Evolutionary conservation across 37 sponge, comb jelly and placozoan genomes (phyloP).

Genomic region (Ianthella basta): DNA sequence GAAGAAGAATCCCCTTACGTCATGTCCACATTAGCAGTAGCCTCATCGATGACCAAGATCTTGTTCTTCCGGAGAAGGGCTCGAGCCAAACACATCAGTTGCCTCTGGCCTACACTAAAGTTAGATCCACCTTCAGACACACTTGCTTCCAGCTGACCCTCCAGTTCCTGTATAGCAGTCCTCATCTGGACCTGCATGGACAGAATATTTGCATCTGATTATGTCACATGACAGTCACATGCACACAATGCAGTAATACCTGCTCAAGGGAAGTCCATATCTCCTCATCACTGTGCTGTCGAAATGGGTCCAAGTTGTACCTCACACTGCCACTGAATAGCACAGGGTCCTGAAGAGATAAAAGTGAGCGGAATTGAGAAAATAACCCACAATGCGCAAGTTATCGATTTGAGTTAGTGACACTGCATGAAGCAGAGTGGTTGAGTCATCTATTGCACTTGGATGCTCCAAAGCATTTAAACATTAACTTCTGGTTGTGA

Average conservation of each 20-base stretch:
- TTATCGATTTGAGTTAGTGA: too few species aligned
- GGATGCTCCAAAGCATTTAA: too few species aligned
- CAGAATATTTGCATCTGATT: background rate
- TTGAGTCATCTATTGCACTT: too few species aligned
- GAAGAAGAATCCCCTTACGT: slow-evolving; percentile 45
- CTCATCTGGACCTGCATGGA: slow-evolving; percentile 69
- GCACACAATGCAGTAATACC: slow-evolving; percentile 26
- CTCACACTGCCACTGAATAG: slow-evolving; percentile 87
- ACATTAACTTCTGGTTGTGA: too few species aligned
- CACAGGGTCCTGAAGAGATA: slow-evolving; percentile 73
- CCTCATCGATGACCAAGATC: slow-evolving; percentile 78
- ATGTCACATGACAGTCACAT: background rate
- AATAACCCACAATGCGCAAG: too few species aligned
- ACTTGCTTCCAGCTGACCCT: slow-evolving; percentile 55
- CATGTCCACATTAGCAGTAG: slow-evolving; percentile 83
- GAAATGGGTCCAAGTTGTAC: slow-evolving; percentile 91
- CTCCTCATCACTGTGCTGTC: slow-evolving; percentile 61
- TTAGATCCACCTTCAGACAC: slow-evolving; percentile 74
- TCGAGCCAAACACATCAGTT: slow-evolving; percentile 77
- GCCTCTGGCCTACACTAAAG: slow-evolving; percentile 79
- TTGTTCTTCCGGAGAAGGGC: slow-evolving; percentile 77
- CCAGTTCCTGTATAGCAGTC: slow-evolving; percentile 46
- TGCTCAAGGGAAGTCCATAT: slow-evolving; percentile 83
- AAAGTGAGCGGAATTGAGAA: too few species aligned
- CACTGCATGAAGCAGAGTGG: too few species aligned